Evolutionary conservation across 2,797 vertebrate species (phyloP).

Genomic region (Enteromius viviparus): DNA sequence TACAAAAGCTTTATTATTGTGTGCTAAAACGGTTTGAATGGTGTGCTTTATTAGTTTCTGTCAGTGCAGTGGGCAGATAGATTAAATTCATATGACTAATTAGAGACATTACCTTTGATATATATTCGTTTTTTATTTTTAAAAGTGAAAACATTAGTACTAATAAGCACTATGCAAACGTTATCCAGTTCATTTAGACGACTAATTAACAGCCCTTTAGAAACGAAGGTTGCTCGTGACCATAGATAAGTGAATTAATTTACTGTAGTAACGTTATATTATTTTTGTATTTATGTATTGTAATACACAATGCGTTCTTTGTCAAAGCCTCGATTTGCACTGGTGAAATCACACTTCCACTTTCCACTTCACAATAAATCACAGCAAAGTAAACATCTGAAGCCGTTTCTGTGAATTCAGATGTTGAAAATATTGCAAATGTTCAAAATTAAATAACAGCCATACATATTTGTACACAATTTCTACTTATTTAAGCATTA

Average conservation of each 20-base stretch:
- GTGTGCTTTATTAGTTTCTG: not conserved
- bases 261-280: not conserved
- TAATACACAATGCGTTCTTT: not conserved
- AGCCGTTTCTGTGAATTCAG: too few relatives aligned
- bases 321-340: not conserved
- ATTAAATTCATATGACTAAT: not conserved
- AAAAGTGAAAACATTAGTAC: not conserved
- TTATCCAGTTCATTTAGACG: not conserved
- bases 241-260: not conserved
- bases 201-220: not conserved
- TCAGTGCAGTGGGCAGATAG: not conserved
- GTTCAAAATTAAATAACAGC: not conserved
- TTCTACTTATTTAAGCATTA: not conserved
- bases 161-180: not conserved
- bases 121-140: not conserved
- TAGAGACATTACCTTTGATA: not conserved
- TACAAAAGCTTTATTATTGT: not conserved
- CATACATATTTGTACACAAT: not conserved
- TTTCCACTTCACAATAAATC: slow-evolving; percentile 1
- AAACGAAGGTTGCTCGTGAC: not conserved
- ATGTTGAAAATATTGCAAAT: not conserved
- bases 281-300: not conserved
- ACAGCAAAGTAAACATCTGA: not conserved
- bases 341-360: not conserved
- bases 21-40: not conserved